Evolutionary conservation across 1,140 invertebrate genomes (phyloP), one percentile per base, ranked within the genome.

Genomic region (Mercenaria mercenaria): DNA sequence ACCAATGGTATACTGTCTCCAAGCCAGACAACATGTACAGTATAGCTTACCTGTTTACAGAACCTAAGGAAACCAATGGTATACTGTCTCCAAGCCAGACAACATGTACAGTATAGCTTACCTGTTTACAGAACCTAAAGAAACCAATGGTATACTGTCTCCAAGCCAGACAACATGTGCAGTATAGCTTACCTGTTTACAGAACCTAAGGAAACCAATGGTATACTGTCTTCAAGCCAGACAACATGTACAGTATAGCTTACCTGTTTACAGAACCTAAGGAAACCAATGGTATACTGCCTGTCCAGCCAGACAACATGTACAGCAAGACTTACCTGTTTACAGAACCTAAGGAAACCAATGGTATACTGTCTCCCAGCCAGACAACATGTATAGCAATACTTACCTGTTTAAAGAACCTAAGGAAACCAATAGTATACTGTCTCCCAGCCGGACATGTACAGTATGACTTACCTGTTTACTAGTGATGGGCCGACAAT

Each of bases 61-160:
- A 99, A 99, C 86, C 99, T 97, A 85, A 99, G 96, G 96, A 99
- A 99, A 52, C 99, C 99, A 96, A 99, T 99, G 47, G 99, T 99
- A 95, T 99, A 99, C 0, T 99, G 99, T 95, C 99, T 98, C 1
- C 99, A 99, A 91, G 98, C 97, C 34, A 99, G 96, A 96, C 99
- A 99, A 96, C 99, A 99, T 0, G 99, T 99, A 79, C 99, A 98
- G 96, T 98, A 99, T 50, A 96, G 91, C 92, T 98, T 88, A 96
- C 96, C 96, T 99, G 99, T 96, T 99, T 99, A 97, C 99, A 99
- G 96, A 99, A 99, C 86, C 99, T 97, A 85, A 99, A 96, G 96
- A 99, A 99, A 52, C 99, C 99, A 96, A 99, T 99, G 47, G 99
- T 99, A 95, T 99, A 99, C 0, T 99, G 99, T 95, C 99, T 98